Evolutionary conservation across 2,113 vertebrate genomes (phyloP).

Genomic region (Hylia prasina): DNA sequence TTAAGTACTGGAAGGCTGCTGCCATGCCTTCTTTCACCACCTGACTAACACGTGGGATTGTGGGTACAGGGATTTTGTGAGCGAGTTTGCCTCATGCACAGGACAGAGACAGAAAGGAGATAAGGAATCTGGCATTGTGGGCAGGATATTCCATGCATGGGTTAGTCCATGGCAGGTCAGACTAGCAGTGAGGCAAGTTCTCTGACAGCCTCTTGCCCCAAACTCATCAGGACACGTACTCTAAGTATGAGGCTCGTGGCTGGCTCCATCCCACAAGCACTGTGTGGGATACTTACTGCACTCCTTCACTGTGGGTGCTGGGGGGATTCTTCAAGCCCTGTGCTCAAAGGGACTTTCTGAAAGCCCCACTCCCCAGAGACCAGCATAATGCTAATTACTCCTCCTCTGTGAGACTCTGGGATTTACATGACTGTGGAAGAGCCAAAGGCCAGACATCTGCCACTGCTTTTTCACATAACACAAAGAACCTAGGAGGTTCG

Average conservation of each 20-base stretch:
- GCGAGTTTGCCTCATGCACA: neutral
- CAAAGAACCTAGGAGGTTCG: neutral
- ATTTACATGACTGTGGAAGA: neutral
- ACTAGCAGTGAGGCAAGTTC: neutral
- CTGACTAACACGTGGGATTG: rapidly evolving
- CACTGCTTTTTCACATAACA: neutral
- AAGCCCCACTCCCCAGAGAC: neutral
- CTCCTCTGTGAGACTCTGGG: neutral
- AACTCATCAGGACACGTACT: rapidly evolving
- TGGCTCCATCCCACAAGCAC: rapidly evolving
- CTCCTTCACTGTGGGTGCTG: neutral
- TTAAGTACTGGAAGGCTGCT: neutral
- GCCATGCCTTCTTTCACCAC: neutral
- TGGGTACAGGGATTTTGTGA: neutral
- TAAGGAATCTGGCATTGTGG: rapidly evolving
- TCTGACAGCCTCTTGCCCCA: neutral
- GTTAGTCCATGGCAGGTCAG: neutral
- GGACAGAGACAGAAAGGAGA: neutral
- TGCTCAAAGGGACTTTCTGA: neutral
- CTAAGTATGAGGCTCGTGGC: rapidly evolving
- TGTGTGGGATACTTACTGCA: rapidly evolving
- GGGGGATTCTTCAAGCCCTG: neutral
- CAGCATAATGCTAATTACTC: neutral
- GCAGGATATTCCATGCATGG: neutral
- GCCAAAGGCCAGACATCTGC: neutral